Conservation (phyloP, 1,140 invertebrate genomes). For the Aphaenogaster rudis region DNA sequence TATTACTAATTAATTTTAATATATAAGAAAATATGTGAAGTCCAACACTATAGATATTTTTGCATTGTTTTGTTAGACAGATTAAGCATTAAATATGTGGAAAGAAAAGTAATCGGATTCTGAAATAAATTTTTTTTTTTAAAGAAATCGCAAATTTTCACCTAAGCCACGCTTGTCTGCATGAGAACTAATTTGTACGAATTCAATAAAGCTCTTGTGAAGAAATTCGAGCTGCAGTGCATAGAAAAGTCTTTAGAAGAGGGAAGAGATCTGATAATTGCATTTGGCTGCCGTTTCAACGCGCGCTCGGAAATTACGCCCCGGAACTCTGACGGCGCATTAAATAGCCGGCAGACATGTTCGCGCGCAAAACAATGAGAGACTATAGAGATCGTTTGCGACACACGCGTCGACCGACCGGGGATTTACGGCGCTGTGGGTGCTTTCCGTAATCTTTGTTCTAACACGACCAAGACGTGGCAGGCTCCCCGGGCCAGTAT, state of each 20-base stretch:
- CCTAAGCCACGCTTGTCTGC: background rate
- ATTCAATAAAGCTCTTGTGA: background rate
- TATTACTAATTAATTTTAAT: constrained; percentile 3
- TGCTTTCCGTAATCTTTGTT: constrained; percentile 62
- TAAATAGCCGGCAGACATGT: constrained; percentile 65
- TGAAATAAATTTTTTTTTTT: background rate
- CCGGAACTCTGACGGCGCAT: constrained; percentile 61
- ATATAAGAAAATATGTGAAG: background rate
- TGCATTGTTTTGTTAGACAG: background rate
- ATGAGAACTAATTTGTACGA: constrained; percentile 15
- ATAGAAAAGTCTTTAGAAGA: constrained; percentile 26
- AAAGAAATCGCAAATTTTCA: constrained; percentile 8
- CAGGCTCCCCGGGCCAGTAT: constrained; percentile 22
- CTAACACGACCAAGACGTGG: constrained; percentile 55
- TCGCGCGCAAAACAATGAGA: constrained; percentile 68
- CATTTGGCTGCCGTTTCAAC: constrained; percentile 49
- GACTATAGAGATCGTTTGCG: constrained; percentile 63
- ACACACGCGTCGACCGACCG: constrained; percentile 59
- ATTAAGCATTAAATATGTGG: background rate
- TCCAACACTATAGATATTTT: background rate
- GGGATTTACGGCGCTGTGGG: constrained; percentile 46
- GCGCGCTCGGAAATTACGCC: constrained; percentile 47
- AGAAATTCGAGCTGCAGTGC: constrained; percentile 17
- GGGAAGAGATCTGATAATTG: constrained; percentile 54
- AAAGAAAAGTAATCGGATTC: background rate